Conservation (phyloP, 2,113 vertebrate species). For the Pleuronectes platessa region DNA sequence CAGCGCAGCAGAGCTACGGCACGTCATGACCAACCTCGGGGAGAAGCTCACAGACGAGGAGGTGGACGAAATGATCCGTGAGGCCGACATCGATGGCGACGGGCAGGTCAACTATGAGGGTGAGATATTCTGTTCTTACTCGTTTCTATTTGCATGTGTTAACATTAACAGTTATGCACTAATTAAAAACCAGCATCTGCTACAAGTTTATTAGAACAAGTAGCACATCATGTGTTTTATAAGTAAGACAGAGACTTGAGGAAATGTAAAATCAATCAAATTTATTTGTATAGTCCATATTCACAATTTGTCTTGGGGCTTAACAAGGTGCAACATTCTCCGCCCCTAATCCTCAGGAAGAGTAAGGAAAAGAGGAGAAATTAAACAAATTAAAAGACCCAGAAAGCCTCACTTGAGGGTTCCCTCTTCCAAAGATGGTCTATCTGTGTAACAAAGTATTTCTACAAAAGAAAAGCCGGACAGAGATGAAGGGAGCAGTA, state of each 20-base stretch:
- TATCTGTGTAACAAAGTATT: not conserved
- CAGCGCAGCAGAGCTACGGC: constrained; percentile 90
- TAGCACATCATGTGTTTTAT: not conserved
- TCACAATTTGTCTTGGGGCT: too few relatives aligned
- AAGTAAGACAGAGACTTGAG: not conserved
- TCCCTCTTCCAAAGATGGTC: too few relatives aligned
- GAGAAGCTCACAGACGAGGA: constrained; percentile 93
- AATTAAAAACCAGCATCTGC: not conserved
- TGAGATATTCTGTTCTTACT: constrained; percentile 61
- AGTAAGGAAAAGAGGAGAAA: too few relatives aligned
- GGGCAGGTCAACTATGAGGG: constrained; percentile 95
- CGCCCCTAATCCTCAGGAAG: too few relatives aligned
- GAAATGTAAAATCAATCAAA: too few relatives aligned
- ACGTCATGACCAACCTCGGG: constrained; percentile 93
- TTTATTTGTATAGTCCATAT: too few relatives aligned
- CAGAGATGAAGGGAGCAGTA: too few relatives aligned
- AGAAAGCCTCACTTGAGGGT: too few relatives aligned
- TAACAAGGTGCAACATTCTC: not conserved
- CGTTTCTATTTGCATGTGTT: not conserved
- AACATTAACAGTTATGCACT: not conserved
- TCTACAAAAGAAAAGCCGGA: too few relatives aligned
- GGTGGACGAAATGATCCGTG: constrained; percentile 93
- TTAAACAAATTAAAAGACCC: too few relatives aligned
- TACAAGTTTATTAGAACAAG: not conserved
- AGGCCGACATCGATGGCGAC: constrained; percentile 91